A percentile compares a stretch with the other conserved stretches of the same genome.
Conservation (phyloP, 2,113 vertebrate species). For the Indicator maculatus region DNA sequence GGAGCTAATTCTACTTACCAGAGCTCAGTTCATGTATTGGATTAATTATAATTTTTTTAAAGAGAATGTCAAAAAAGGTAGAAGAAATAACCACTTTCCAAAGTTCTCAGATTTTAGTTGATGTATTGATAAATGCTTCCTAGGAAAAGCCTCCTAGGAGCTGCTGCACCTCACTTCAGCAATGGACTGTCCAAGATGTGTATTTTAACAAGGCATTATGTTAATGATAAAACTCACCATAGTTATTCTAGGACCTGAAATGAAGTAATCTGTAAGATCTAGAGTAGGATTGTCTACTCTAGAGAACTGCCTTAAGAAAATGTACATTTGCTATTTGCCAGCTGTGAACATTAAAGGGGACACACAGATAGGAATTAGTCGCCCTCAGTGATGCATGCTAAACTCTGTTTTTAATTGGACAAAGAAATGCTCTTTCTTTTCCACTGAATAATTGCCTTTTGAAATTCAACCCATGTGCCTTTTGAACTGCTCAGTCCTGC, state of each 20-base stretch:
- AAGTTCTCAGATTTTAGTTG: background rate
- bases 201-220: background rate
- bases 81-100: background rate
- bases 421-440: slow-evolving; percentile 2
- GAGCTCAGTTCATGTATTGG: background rate
- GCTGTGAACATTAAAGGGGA: background rate
- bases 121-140: background rate
- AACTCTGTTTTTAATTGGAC: slow-evolving; percentile 39
- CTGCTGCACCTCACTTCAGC: background rate
- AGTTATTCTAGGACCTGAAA: background rate
- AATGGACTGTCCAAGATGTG: background rate
- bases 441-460: slow-evolving; percentile 28
- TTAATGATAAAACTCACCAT: background rate
- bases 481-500: background rate
- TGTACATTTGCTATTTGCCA: background rate
- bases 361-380: background rate
- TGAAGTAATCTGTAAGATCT: background rate
- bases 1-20: background rate
- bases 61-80: background rate
- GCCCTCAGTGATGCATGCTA: slow-evolving; percentile 12
- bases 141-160: background rate
- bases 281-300: background rate
- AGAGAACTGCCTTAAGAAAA: background rate
- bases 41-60: background rate
- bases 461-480: slow-evolving; percentile 41